Evolutionary conservation across 1,140 invertebrate genomes (phyloP).

Genomic region (Drosophila pectinifera): DNA sequence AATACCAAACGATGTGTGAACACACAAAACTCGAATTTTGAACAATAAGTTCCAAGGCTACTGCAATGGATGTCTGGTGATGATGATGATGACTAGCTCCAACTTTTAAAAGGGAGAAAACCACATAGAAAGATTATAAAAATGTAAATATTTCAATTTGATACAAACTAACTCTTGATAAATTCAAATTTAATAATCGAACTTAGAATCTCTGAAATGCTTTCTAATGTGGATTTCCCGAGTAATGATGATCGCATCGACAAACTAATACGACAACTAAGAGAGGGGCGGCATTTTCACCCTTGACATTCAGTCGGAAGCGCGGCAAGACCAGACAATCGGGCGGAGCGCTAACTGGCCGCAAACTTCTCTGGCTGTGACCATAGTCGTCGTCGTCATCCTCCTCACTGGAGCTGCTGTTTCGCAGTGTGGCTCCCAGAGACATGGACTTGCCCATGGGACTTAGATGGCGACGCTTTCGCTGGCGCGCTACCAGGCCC

Average conservation of each 20-base stretch:
- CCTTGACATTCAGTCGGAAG: slow-evolving; percentile 72
- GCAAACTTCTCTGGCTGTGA: slow-evolving; percentile 12
- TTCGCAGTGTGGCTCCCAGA: slow-evolving; percentile 40
- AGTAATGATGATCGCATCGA: not conserved
- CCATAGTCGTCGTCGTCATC: slow-evolving; percentile 45
- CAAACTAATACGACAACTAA: slow-evolving; percentile 18
- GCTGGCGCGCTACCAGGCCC: slow-evolving; percentile 8
- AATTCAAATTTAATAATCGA: not conserved
- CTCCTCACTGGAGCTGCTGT: slow-evolving; percentile 66
- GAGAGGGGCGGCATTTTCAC: slow-evolving; percentile 41
- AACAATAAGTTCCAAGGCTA: slow-evolving; percentile 38
- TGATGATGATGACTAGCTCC: slow-evolving; percentile 6
- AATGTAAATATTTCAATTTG: too few relatives aligned
- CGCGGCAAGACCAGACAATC: slow-evolving; percentile 57
- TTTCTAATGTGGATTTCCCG: not conserved
- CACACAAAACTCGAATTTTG: slow-evolving; percentile 54
- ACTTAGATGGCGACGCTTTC: slow-evolving; percentile 39
- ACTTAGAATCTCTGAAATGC: not conserved
- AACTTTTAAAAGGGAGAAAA: not conserved
- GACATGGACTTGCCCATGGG: slow-evolving; percentile 70
- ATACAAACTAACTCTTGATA: too few relatives aligned
- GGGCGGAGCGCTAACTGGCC: slow-evolving; percentile 74
- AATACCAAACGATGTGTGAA: not conserved
- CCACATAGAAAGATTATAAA: not conserved
- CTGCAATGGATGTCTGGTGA: slow-evolving; percentile 16